phyloP scores from a whole-genome alignment of 1,140 invertebrate species.

The Patella vulgata region DNA sequence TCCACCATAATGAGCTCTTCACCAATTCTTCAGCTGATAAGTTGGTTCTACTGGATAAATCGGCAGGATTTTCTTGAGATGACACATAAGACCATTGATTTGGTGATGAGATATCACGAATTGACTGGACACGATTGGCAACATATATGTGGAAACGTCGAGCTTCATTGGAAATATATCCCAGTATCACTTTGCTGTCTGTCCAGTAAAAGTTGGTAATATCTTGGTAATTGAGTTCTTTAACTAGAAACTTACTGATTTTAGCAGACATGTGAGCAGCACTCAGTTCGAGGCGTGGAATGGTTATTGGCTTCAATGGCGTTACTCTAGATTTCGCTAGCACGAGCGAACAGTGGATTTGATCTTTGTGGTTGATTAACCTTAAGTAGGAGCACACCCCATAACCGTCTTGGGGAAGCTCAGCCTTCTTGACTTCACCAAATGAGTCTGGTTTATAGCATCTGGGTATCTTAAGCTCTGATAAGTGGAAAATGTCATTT shows the following conservation, averaged over 20 bases:
- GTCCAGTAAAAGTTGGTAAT: too few species aligned
- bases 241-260: conserved; percentile 4
- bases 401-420: conserved; percentile 36
- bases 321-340: conserved; percentile 33
- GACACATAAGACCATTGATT: too few species aligned
- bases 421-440: conserved; percentile 18
- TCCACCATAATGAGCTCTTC: conserved; percentile 31
- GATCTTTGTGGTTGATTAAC: conserved; percentile 8
- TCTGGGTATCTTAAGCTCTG: conserved; percentile 14
- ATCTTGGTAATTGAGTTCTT: too few species aligned
- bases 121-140: conserved; percentile 30
- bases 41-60: too few species aligned
- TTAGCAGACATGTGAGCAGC: conserved; percentile 35
- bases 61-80: too few species aligned
- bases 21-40: conserved; percentile 14
- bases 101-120: too few species aligned
- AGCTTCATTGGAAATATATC: conserved; percentile 39
- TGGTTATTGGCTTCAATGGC: conserved; percentile 29
- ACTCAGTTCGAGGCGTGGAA: conserved; percentile 36
- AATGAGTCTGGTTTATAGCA: conserved; percentile 30
- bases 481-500: conserved; percentile 13
- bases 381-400: conserved; percentile 36
- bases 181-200: too few species aligned
- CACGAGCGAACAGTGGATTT: conserved; percentile 31
- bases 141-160: conserved; percentile 35